phyloP scores from a whole-genome alignment of 2,797 vertebrate species.

The Ceryle rudis region DNA sequence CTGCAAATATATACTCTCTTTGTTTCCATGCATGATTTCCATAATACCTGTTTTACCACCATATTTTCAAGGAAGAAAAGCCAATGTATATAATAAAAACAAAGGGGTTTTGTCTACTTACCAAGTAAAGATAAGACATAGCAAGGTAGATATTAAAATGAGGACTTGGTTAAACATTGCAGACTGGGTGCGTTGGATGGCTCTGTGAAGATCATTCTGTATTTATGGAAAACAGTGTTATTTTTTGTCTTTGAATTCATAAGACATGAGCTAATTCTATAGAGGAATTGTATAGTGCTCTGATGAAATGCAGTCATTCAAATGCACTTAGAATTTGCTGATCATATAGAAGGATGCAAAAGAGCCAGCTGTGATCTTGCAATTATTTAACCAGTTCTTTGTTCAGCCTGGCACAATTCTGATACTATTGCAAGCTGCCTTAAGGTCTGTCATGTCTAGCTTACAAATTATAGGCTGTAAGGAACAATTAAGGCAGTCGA shows the following conservation, averaged over 20 bases:
- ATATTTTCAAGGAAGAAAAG: neutral
- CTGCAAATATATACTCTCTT: neutral
- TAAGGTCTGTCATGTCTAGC: conserved; percentile 7
- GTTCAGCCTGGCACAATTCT: neutral
- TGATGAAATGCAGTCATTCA: neutral
- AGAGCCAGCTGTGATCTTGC: neutral
- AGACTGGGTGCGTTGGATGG: conserved; percentile 85
- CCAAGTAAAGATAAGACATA: conserved; percentile 89
- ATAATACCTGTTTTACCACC: neutral
- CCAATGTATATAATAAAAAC: neutral
- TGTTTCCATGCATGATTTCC: neutral
- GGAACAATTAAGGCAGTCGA: conserved; percentile 11
- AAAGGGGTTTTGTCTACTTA: conserved; percentile 66
- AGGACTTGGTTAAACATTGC: conserved; percentile 89
- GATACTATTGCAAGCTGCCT: conserved; percentile 17
- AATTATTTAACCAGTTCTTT: conserved; percentile 3
- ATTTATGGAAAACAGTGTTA: conserved; percentile 59
- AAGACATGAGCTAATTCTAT: neutral
- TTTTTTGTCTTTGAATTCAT: neutral
- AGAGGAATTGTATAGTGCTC: neutral
- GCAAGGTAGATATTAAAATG: conserved; percentile 86
- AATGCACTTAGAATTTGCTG: conserved; percentile 7
- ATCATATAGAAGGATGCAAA: neutral
- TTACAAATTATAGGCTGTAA: conserved; percentile 42
- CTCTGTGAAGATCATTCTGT: conserved; percentile 87